Base-by-base conservation (phyloP, 2,113 vertebrate species). In the Actenoides lindsayi region DNA sequence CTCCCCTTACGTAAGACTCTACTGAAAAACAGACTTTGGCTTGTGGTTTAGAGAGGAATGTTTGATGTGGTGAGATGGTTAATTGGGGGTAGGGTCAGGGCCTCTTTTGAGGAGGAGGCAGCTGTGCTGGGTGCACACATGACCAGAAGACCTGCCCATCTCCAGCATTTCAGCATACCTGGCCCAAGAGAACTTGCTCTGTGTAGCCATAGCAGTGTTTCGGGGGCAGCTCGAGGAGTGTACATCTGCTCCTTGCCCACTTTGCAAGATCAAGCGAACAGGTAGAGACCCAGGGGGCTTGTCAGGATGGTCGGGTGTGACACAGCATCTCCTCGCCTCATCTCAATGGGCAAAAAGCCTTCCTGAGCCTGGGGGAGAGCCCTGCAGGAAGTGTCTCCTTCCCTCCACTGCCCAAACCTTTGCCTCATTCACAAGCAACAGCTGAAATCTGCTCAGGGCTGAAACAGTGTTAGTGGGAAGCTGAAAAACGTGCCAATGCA, bases 351-450 rank as follows among this genome's bases (percentile, higher is more conserved):
- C 9, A 82, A 18, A 42, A 81, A 42, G 13, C 10, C 14, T 54
- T 83, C 31, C 44, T 20, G 37, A 77, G 39, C 39, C 28, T 54
- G 21, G 3, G 16, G 10, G 7, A 81, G 46, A 79, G 27, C 37
- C 71, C 54, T 25, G 13, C 0, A 1, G 28, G 53, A 79, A 21
- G 30, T 8, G 25, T 4, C 31, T 81, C 11, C 46, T 92, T 74
- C 25, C 46, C 15, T 37, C 53, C 1, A 0, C 10, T 4, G 2
- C 12, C 63, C 59, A 50, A 69, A n/a, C 13, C 12, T 13, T 69
- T 0, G 0, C 4, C 7, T 7, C 27, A 25, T 51, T 35, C 0
- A 0, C 30, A 48, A 57, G 53, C 19, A 48, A 11, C 17, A 63
- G 13, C 39, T 88, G 71, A 57, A 91, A 54, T 17, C 48, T 75